A percentile compares a stretch with the other conserved stretches of the same genome.
Evolutionary conservation across 2,113 vertebrate species (phyloP).

Genomic region (Carassius gibelio): DNA sequence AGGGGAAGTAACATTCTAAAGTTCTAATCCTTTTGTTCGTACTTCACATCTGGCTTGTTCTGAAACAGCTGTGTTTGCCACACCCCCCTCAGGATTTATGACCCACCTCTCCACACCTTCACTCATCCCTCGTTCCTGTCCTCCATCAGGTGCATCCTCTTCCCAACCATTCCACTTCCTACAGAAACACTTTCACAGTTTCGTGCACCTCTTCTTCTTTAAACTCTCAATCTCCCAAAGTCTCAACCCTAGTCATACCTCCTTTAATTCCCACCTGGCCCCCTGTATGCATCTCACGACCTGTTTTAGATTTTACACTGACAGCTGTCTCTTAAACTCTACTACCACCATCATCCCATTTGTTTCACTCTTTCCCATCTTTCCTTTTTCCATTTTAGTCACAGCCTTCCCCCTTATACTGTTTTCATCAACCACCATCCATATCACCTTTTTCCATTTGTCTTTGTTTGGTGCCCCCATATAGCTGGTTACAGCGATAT

Average conservation of each 20-base stretch:
- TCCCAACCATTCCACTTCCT: neutral
- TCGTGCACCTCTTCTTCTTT: conserved; percentile 5
- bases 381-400: neutral
- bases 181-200: conserved; percentile 9
- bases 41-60: conserved; percentile 38
- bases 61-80: conserved; percentile 51
- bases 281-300: neutral
- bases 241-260: neutral
- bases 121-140: neutral
- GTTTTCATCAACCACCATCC: neutral
- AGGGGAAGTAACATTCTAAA: neutral
- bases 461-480: neutral
- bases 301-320: conserved; percentile 18
- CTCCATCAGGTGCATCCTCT: conserved; percentile 22
- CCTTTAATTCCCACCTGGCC: neutral
- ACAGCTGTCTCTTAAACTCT: conserved; percentile 32
- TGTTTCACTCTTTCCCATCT: conserved; percentile 6
- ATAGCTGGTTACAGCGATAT: neutral
- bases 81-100: conserved; percentile 29
- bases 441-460: neutral
- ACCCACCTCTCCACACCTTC: conserved; percentile 36
- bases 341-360: neutral
- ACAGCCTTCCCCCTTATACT: neutral
- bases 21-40: neutral
- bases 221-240: neutral